A percentile compares a stretch with the other conserved stretches of the same genome.
These are phyloP conservation scores for Rhadina sibilatrix DNA, from an alignment of 2,113 vertebrate genomes.

Conservation along the genomic window DNA sequence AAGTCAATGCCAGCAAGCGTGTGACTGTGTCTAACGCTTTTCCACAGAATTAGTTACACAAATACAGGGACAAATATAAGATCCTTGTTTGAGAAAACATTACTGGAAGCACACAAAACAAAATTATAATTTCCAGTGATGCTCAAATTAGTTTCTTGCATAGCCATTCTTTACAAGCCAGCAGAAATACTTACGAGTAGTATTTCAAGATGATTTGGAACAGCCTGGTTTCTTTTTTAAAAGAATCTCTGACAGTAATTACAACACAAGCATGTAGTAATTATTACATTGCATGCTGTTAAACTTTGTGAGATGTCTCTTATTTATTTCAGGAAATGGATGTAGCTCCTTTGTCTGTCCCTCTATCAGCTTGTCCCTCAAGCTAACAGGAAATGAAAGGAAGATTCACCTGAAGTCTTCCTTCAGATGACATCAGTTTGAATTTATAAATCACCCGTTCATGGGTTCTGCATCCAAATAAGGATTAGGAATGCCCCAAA, in stretches of 20 bases:
- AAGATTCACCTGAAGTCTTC: conserved; percentile 39
- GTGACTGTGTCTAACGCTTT: not conserved
- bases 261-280: not conserved
- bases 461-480: not conserved
- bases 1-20: not conserved
- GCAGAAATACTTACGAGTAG: not conserved
- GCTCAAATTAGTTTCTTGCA: conserved; percentile 7
- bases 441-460: conserved; percentile 9
- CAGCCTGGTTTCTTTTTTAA: conserved; percentile 4
- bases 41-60: not conserved
- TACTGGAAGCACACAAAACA: conserved; percentile 29
- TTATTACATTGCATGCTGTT: not conserved
- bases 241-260: not conserved
- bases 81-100: not conserved
- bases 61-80: not conserved
- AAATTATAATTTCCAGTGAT: not conserved
- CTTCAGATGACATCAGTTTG: conserved; percentile 1
- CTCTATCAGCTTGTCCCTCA: not conserved
- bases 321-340: not conserved
- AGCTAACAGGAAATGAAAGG: conserved; percentile 8
- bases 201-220: conserved; percentile 13
- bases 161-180: not conserved
- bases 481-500: conserved; percentile 17
- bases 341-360: not conserved
- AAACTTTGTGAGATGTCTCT: not conserved